Percentiles rank a stretch among this genome's conserved stretches.
These are phyloP conservation scores for Corvus hawaiiensis DNA, from an alignment of 2,113 vertebrate species.

Conservation along the genomic window DNA sequence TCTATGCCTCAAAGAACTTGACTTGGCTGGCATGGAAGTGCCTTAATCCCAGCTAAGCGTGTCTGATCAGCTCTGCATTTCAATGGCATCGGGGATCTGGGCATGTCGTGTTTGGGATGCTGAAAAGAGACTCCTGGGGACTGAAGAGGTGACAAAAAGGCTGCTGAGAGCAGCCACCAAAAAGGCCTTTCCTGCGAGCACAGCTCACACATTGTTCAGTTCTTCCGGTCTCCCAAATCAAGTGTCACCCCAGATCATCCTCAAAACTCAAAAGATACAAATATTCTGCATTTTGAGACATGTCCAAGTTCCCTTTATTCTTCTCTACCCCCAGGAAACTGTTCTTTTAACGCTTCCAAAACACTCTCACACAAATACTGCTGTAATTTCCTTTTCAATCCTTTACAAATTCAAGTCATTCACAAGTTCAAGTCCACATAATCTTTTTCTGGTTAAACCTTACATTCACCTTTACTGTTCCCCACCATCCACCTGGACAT, in stretches of 20 bases:
- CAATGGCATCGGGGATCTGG: neutral
- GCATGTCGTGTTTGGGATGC: neutral
- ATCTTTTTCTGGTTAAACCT: neutral
- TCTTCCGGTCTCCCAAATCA: neutral
- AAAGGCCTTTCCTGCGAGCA: neutral
- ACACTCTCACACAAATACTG: neutral
- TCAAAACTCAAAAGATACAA: neutral
- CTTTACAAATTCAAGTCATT: neutral
- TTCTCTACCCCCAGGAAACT: neutral
- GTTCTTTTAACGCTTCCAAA: neutral
- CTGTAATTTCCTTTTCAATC: neutral
- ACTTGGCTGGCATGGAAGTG: neutral
- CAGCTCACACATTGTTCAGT: neutral
- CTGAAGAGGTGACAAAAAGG: neutral
- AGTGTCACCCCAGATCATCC: neutral
- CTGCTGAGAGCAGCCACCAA: neutral
- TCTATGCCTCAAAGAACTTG: neutral
- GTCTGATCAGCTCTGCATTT: neutral
- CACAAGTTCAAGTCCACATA: neutral
- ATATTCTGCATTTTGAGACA: neutral
- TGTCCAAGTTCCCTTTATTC: neutral
- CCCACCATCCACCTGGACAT: neutral
- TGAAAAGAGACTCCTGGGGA: neutral
- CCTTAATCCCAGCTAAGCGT: neutral
- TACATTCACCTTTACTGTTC: neutral